These are phyloP conservation scores for Lepidurus arcticus DNA, from an alignment of 1,140 invertebrate genomes.

Conservation along the genomic window DNA sequence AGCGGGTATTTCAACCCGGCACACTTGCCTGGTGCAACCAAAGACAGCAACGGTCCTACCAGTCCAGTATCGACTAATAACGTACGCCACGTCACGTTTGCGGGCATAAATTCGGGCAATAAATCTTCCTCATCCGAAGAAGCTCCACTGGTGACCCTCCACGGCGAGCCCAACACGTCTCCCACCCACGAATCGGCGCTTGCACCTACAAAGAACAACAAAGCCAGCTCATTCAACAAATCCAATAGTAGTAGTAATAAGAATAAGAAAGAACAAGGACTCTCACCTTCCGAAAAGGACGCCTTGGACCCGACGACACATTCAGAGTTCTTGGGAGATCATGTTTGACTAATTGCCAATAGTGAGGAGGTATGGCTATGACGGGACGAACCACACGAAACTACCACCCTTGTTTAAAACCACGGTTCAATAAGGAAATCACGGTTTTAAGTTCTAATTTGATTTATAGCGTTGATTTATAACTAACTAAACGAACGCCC, in stretches of 20 bases:
- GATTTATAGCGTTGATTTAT: no score
- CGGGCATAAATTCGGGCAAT: constrained; percentile 41
- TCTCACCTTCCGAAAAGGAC: constrained; percentile 25
- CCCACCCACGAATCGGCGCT: constrained; percentile 16
- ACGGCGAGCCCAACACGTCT: constrained; percentile 21
- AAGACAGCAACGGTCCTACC: constrained; percentile 36
- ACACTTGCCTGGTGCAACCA: constrained; percentile 44
- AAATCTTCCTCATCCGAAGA: constrained; percentile 35
- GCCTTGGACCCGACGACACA: constrained; percentile 18
- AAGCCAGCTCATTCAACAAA: neutral
- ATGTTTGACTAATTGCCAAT: constrained; percentile 48
- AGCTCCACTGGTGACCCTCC: neutral
- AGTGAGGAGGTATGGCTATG: constrained; percentile 44
- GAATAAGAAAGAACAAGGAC: neutral
- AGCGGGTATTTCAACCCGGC: constrained; percentile 65
- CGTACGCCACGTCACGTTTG: constrained; percentile 40
- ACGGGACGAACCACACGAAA: constrained; percentile 27
- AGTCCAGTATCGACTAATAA: constrained; percentile 44
- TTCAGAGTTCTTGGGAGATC: constrained; percentile 47
- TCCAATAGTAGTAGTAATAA: neutral
- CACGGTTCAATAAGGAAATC: no score
- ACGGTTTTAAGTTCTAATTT: no score
- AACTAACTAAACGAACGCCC: no score
- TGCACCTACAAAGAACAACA: constrained; percentile 17
- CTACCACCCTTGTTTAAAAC: neutral